Evolutionary conservation across 2,888 invertebrate species (phyloP), one percentile per base, ranked within the genome.

Genomic region (Meandrusa payeni): DNA sequence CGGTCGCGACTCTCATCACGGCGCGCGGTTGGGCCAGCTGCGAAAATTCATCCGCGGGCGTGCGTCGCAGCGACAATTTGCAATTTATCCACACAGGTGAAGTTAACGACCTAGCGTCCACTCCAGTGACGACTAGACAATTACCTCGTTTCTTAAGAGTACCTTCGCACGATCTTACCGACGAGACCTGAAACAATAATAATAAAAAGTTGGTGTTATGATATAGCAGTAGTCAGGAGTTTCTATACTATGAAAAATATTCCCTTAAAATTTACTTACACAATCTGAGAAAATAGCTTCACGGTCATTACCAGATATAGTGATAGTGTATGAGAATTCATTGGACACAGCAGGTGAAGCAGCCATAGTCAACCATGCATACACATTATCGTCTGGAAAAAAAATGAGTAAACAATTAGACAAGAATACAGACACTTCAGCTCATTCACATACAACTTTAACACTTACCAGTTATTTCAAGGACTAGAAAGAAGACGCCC

Each of bases 221-320:
- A n/a, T n/a, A n/a, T n/a, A n/a, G n/a, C n/a, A n/a, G n/a, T n/a
- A n/a, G n/a, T n/a, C n/a, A n/a, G n/a, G n/a, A n/a, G n/a, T n/a
- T n/a, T n/a, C n/a, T n/a, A n/a, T n/a, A n/a, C n/a, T n/a, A n/a
- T n/a, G n/a, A n/a, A n/a, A n/a, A n/a, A n/a, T n/a, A n/a, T n/a
- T n/a, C n/a, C n/a, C n/a, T 12, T 5, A 26, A 41, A 7, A 38
- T 22, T 43, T 33, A 72, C 85, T 76, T 69, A 87, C 87, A 51
- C 70, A 70, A 50, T 87, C 85, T 11, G 81, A 76, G 57, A 87
- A 87, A 52, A 86, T 83, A 41, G 85, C 86, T 69, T 87, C 86
- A 29, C 86, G 70, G 46, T 86, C 85, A 57, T 78, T 82, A 46
- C 87, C 87, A 47, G 85, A 82, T 51, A 87, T 70, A 34, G 83